Base-by-base conservation (phyloP, 1,140 invertebrate species). In the Propsilocerus akamusi region DNA sequence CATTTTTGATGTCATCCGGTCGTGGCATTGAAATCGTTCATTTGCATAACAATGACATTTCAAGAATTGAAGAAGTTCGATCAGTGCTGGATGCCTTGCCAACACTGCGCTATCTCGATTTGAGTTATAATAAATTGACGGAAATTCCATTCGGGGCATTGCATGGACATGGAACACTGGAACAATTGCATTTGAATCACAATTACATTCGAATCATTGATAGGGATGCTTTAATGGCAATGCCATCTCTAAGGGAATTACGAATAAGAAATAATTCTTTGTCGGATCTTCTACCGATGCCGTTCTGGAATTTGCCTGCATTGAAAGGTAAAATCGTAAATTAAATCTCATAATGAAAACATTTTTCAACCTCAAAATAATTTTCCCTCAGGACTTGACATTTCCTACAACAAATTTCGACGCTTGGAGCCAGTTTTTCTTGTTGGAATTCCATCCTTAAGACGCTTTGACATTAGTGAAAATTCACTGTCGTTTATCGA, bases 241-340 rank as follows among this genome's bases (percentile, higher is more conserved):
- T 90, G 78, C 86, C 86, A 1, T 81, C 82, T 0, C 62, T 92
- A 12, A 68, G 83, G 47, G 86, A 90, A 62, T 67, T 92, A 17
- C 70, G 83, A 54, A 67, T 90, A 48, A 74, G 75, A 46, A 86
- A 89, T 57, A 89, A 89, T 61, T 84, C 81, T 5, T 61, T 87
- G 14, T 74, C 74, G 2, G 76, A 80, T 55, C 68, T 71, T 10
- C 66, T 70, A 51, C 73, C 75, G 50, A 66, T 74, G 52, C 81
- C 83, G 2, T 79, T 83, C 57, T 88, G 83, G 83, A 82, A 87
- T 68, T 65, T 88, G 11, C 85, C 84, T 1, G 74, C 78, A 6
- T 66, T 88, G 4, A 87, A 87, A 66, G 83, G 34, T 41, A 37
- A 17, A 3, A 37, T 2, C 17, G 11, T 4, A 34, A 34, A n/a